A percentile compares a stretch with the other conserved stretches of the same genome.
Conservation (phyloP, 2,113 vertebrate species). For the Aptenodytes patagonicus region DNA sequence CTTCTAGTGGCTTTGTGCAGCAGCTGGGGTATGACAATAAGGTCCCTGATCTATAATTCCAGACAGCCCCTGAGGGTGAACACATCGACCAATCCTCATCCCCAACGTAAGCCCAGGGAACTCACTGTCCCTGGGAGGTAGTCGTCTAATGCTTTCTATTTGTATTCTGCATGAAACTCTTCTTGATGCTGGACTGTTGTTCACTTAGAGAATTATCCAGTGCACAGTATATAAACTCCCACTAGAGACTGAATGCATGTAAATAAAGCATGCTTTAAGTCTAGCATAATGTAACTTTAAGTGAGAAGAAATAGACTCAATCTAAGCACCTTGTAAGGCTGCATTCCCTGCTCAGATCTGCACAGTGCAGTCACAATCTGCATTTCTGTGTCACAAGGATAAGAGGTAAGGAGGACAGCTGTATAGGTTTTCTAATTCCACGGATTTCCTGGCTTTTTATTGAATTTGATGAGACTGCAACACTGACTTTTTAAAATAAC, state of each 20-base stretch:
- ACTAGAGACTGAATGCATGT: constrained; percentile 62
- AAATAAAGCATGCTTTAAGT: constrained; percentile 65
- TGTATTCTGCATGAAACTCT: constrained; percentile 73
- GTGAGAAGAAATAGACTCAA: constrained; percentile 55
- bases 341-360: constrained; percentile 1
- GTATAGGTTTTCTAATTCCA: constrained; percentile 37
- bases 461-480: constrained; percentile 25
- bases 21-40: constrained; percentile 85
- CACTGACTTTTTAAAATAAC: background rate
- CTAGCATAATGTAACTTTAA: constrained; percentile 64
- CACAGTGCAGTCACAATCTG: constrained; percentile 35
- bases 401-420: constrained; percentile 26
- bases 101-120: constrained; percentile 55
- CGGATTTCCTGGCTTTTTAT: constrained; percentile 45
- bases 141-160: constrained; percentile 69
- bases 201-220: constrained; percentile 56
- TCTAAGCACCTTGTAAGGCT: constrained; percentile 38
- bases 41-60: constrained; percentile 83
- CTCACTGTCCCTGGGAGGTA: constrained; percentile 63
- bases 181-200: constrained; percentile 56
- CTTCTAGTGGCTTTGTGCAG: constrained; percentile 81
- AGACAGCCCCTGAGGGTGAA: constrained; percentile 69
- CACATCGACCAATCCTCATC: constrained; percentile 67
- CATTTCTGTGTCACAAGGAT: constrained; percentile 27
- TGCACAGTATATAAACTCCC: constrained; percentile 67